These are phyloP conservation scores for Hippocampus mohnikei DNA, from an alignment of 2,113 vertebrate genomes.

Conservation along the genomic window DNA sequence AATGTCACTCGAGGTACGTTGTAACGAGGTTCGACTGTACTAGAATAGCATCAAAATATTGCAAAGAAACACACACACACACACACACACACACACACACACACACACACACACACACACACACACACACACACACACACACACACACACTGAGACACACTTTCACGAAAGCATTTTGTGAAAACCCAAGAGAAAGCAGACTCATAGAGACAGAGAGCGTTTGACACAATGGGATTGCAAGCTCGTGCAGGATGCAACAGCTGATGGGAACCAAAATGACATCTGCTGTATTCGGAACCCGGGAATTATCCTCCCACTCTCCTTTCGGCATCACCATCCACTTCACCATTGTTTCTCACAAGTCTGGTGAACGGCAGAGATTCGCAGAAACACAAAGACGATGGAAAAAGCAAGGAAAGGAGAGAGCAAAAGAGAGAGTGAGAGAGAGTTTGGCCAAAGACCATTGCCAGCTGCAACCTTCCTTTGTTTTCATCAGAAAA, in stretches of 20 bases:
- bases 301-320: constrained; percentile 53
- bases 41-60: not conserved
- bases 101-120: too few relatives aligned
- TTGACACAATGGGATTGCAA: constrained; percentile 48
- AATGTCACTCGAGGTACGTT: too few relatives aligned
- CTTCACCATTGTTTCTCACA: constrained; percentile 52
- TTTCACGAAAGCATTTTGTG: constrained; percentile 16
- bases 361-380: constrained; percentile 20
- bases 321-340: constrained; percentile 35
- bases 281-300: constrained; percentile 61
- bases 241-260: constrained; percentile 42
- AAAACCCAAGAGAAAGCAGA: constrained; percentile 32
- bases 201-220: constrained; percentile 32
- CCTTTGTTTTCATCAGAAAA: constrained; percentile 63
- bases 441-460: constrained; percentile 43
- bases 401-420: constrained; percentile 17
- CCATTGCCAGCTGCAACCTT: constrained; percentile 45
- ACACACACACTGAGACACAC: too few relatives aligned
- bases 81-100: too few relatives aligned
- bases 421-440: constrained; percentile 31
- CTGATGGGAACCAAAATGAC: constrained; percentile 63
- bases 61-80: not conserved
- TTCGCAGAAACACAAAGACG: constrained; percentile 42
- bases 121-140: too few relatives aligned
- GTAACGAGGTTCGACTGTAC: not conserved